phyloP scores from a whole-genome alignment of 2,797 vertebrate genomes.

The Echiichthys vipera region DNA sequence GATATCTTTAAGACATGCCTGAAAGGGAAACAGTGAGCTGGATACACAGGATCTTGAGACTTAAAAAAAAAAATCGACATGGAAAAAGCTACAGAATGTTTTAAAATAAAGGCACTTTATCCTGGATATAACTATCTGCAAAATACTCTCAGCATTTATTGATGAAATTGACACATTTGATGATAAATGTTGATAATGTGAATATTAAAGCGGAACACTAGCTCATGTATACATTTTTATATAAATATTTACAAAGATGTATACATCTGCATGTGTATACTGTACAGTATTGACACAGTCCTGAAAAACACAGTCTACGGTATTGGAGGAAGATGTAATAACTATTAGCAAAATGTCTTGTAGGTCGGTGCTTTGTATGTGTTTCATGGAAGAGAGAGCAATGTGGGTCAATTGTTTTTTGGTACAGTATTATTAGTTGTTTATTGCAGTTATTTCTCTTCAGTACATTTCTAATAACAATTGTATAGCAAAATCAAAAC shows the following conservation, averaged over 20 bases:
- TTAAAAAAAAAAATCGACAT: slow-evolving; percentile 60
- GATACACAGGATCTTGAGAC: slow-evolving; percentile 66
- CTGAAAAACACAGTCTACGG: slow-evolving; percentile 65
- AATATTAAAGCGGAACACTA: slow-evolving; percentile 69
- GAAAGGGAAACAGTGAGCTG: slow-evolving; percentile 45
- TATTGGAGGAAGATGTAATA: slow-evolving; percentile 73
- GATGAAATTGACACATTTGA: slow-evolving; percentile 77
- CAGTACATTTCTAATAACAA: slow-evolving; percentile 15
- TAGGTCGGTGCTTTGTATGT: slow-evolving; percentile 79
- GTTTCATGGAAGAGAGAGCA: slow-evolving; percentile 62
- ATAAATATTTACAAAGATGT: slow-evolving; percentile 55
- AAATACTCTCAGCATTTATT: slow-evolving; percentile 82
- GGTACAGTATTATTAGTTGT: slow-evolving; percentile 50
- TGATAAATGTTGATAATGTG: slow-evolving; percentile 79
- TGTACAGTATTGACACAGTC: slow-evolving; percentile 70
- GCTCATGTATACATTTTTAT: slow-evolving; percentile 71
- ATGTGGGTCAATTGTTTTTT: slow-evolving; percentile 57
- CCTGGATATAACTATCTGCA: slow-evolving; percentile 84
- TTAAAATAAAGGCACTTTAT: slow-evolving; percentile 86
- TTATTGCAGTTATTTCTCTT: slow-evolving; percentile 48
- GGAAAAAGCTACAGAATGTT: slow-evolving; percentile 84
- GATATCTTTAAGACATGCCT: slow-evolving; percentile 44
- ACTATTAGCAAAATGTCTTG: slow-evolving; percentile 77
- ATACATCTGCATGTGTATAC: slow-evolving; percentile 70
- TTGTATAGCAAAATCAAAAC: slow-evolving; percentile 40